A percentile compares a stretch with the other conserved stretches of the same genome.
phyloP scores from a whole-genome alignment of 2,797 vertebrate genomes.

The Myotis vivesi region DNA sequence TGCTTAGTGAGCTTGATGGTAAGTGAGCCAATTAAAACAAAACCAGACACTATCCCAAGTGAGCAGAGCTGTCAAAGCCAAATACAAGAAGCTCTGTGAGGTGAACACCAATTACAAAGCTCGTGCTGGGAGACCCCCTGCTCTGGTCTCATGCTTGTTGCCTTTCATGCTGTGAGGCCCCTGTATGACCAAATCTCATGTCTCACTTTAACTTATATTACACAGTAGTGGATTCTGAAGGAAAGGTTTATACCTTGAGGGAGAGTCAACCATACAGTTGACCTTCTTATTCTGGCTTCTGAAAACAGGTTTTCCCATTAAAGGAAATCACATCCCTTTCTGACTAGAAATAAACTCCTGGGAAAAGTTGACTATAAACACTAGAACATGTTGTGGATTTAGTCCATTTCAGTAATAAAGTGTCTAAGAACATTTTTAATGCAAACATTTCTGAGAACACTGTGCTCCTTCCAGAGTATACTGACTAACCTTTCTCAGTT shows the following conservation, averaged over 20 bases:
- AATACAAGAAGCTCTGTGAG: not conserved
- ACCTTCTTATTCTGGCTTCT: conserved; percentile 19
- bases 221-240: not conserved
- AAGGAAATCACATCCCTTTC: not conserved
- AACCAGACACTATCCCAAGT: not conserved
- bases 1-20: not conserved
- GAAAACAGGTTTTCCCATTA: not conserved
- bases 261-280: not conserved
- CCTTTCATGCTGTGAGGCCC: not conserved
- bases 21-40: not conserved
- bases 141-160: not conserved
- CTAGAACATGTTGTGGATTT: not conserved
- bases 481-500: not conserved
- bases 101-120: not conserved
- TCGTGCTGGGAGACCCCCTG: conserved; percentile 41
- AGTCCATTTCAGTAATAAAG: not conserved
- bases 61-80: conserved; percentile 33
- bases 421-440: not conserved
- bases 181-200: not conserved
- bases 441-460: not conserved
- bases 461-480: not conserved
- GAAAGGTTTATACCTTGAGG: not conserved
- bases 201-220: not conserved
- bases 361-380: not conserved
- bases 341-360: not conserved